Percentiles rank a stretch among this genome's conserved stretches.
Evolutionary conservation across 2,797 vertebrate species (phyloP).

Genomic region (Lophotriccus pileatus): DNA sequence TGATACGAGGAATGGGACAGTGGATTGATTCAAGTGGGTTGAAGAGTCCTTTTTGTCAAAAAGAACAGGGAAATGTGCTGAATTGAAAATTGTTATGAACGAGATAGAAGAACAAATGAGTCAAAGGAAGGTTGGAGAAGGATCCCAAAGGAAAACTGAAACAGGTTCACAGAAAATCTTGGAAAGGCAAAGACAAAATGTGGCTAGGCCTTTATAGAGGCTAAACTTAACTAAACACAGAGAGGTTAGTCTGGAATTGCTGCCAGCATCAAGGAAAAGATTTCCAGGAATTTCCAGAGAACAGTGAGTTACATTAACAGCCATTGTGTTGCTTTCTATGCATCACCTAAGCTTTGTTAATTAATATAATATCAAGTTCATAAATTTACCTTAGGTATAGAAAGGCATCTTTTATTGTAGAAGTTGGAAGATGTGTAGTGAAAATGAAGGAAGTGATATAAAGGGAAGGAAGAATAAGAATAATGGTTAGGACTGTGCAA

Average conservation of each 20-base stretch:
- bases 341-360: neutral
- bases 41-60: neutral
- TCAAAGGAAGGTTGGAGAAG: neutral
- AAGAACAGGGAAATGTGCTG: neutral
- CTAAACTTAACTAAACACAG: neutral
- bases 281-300: neutral
- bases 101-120: neutral
- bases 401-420: neutral
- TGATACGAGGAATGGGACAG: neutral
- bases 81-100: neutral
- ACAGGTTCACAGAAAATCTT: neutral
- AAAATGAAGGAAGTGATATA: neutral
- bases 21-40: neutral
- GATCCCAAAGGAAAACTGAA: neutral
- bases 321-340: neutral
- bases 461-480: neutral
- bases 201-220: neutral
- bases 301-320: neutral
- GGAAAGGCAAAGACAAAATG: neutral
- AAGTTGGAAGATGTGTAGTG: neutral
- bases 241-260: neutral
- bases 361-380: neutral
- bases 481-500: neutral
- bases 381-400: neutral
- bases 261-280: neutral